Base-by-base conservation (phyloP, 2,888 invertebrate genomes). In the Drosophila niveifrons region DNA sequence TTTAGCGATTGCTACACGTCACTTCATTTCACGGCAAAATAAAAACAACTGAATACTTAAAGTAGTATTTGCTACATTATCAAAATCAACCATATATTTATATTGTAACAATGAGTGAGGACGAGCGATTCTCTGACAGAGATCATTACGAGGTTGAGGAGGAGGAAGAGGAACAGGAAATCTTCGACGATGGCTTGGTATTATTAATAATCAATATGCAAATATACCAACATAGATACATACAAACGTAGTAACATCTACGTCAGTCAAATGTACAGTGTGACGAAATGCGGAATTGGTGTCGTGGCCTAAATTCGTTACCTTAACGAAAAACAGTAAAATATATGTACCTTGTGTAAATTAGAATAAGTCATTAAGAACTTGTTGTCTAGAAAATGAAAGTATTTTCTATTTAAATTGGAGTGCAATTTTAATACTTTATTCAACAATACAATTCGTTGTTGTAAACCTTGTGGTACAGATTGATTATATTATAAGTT, bases 181-280 rank as follows among this genome's bases (percentile, higher is more conserved):
- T 88, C 51, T 86, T 70, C 41, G 89, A 86, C 50, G 85, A 86
- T 53, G 87, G 79, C 52, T 61, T 70, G 89, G 85, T 86, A 88
- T 51, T 62, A 48, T 48, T 46, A 18, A 50, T 18, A 53, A 58
- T 36, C 11, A 69, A 69, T 64, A 47, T 51, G 41, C 18, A 53
- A 50, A 58, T 41, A 52, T 23, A 23, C 23, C 23, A 23, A 23
- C 44, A 15, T 34, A 53, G 8, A 29, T 18, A 29, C 13, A 39
- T 13, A 47, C 2, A 41, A 55, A 10, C 31, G 57, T 58, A 62
- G 36, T 11, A n/a, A 23, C 1, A 46, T 9, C 23, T 13, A 10
- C 65, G 48, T 41, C 57, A 61, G 65, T 61, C 43, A 46, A 29
- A 39, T 57, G 15, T 44, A 39, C 43, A 56, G 75, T 65, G 73